phyloP scores from a whole-genome alignment of 1,140 invertebrate species.

The Glossosoma conforme region DNA sequence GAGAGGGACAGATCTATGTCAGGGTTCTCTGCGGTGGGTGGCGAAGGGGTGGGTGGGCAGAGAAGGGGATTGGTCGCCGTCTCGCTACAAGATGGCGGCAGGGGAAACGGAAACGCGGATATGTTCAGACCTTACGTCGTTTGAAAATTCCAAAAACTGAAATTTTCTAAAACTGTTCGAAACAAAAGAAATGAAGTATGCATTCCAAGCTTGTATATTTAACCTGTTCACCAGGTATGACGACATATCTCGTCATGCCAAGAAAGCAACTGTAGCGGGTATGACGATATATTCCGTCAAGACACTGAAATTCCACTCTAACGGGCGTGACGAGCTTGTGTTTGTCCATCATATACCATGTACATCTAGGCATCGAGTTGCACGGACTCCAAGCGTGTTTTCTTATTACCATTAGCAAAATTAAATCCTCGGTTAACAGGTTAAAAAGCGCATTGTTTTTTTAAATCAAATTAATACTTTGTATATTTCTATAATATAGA shows the following conservation, averaged over 20 bases:
- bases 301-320: neutral
- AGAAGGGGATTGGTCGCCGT: slow-evolving; percentile 43
- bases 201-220: neutral
- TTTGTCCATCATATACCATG: no score
- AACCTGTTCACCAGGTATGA: neutral
- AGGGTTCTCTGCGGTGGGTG: neutral
- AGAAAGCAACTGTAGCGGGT: neutral
- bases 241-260: neutral
- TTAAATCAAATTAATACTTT: no score
- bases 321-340: neutral
- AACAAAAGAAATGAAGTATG: neutral
- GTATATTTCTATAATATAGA: no score
- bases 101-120: slow-evolving; percentile 36
- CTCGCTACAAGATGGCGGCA: slow-evolving; percentile 43
- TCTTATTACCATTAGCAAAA: no score
- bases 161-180: neutral
- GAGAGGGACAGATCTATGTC: slow-evolving; percentile 13
- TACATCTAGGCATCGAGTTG: no score
- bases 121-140: slow-evolving; percentile 52
- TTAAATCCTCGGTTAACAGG: no score
- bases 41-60: slow-evolving; percentile 39
- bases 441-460: no score
- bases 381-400: no score
- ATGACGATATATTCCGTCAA: neutral
- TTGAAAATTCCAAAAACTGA: slow-evolving; percentile 38